Conservation (phyloP, 2,113 vertebrate genomes). For the Tupaia chinensis region DNA sequence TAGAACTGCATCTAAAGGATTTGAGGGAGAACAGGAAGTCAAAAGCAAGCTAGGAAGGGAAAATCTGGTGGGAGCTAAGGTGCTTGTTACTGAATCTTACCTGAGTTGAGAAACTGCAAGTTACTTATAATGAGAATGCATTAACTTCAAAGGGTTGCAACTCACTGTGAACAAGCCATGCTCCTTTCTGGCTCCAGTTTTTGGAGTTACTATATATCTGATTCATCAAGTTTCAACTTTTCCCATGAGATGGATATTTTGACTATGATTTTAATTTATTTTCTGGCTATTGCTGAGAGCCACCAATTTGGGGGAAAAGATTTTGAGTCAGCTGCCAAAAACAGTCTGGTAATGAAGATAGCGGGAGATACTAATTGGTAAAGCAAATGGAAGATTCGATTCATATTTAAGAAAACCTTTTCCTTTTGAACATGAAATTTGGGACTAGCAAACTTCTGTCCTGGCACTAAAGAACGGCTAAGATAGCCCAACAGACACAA, state of each 20-base stretch:
- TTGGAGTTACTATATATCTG: neutral
- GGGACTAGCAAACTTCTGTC: neutral
- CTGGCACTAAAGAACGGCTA: neutral
- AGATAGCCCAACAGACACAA: too few relatives aligned
- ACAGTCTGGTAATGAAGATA: neutral
- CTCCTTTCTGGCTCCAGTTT: neutral
- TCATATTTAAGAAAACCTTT: neutral
- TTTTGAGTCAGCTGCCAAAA: neutral
- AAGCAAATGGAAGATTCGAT: neutral
- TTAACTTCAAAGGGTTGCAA: neutral
- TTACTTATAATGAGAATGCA: neutral
- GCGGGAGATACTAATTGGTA: neutral
- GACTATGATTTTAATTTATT: slow-evolving; percentile 12
- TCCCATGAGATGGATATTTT: neutral
- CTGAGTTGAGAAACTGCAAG: neutral
- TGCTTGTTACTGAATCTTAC: neutral
- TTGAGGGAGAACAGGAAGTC: neutral
- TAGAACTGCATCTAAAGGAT: neutral
- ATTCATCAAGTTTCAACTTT: neutral
- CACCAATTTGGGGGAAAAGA: neutral
- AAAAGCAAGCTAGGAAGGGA: neutral
- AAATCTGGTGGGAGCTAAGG: neutral
- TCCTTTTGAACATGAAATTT: neutral
- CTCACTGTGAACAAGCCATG: rapidly evolving
- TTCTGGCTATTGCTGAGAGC: neutral